Evolutionary conservation across 2,888 invertebrate species (phyloP).

Genomic region (Lycophotia porphyrea): DNA sequence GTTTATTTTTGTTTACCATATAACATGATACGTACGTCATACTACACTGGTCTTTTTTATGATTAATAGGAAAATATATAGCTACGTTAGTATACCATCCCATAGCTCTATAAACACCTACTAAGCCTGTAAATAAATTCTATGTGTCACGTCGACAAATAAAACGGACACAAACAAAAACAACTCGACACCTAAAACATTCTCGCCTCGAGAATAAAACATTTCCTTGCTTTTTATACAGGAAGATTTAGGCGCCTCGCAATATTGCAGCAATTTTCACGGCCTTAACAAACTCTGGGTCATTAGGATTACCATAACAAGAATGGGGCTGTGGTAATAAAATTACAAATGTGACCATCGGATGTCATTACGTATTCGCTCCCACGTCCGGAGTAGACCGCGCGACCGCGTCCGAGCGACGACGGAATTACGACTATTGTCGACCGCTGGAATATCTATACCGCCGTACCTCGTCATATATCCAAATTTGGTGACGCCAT

Average conservation of each 20-base stretch:
- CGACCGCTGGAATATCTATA: conserved; percentile 64
- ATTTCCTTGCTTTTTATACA: conserved; percentile 18
- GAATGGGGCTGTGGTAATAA: conserved; percentile 80
- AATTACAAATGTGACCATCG: conserved; percentile 84
- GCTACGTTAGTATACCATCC: background rate
- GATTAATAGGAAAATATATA: background rate
- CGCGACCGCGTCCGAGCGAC: conserved; percentile 66
- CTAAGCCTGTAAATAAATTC: conserved; percentile 37
- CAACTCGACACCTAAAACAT: conserved; percentile 30
- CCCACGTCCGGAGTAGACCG: conserved; percentile 76
- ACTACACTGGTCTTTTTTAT: background rate
- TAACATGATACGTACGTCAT: background rate
- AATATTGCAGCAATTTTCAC: conserved; percentile 58
- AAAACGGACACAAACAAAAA: conserved; percentile 42
- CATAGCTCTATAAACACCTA: conserved; percentile 1
- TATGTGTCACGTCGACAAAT: conserved; percentile 5
- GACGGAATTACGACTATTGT: conserved; percentile 77
- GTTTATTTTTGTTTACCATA: conserved; percentile 7
- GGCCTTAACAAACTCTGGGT: conserved; percentile 69
- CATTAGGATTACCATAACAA: conserved; percentile 81
- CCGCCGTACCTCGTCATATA: conserved; percentile 33
- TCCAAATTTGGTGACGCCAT: conserved; percentile 56
- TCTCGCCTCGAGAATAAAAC: conserved; percentile 13
- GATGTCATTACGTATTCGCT: conserved; percentile 83
- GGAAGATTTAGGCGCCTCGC: conserved; percentile 45